Evolutionary conservation across 2,888 invertebrate genomes (phyloP), one percentile per base, ranked within the genome.

Genomic region (Aleiodes testaceus): DNA sequence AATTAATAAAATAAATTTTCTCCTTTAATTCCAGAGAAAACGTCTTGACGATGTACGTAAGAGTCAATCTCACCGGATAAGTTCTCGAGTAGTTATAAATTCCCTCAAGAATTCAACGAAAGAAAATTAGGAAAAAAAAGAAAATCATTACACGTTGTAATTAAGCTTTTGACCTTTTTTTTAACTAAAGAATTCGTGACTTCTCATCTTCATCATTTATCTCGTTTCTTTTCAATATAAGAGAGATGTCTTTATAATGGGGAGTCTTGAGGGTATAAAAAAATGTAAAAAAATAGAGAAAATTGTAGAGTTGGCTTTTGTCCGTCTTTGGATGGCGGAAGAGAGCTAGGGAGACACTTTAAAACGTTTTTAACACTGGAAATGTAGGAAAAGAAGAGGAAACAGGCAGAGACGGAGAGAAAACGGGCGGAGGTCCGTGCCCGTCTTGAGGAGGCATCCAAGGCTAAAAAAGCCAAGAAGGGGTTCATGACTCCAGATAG

Each of bases 401-500:
- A 97, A 92, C 97, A 96, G 92, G 94, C 94, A 89, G 97, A 98
- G 89, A 97, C 97, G 90, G 98, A 98, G 91, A 94, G 97, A 92
- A 97, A 98, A 92, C 96, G 98, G 91, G 98, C 98, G 88, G 98
- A 98, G 90, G 98, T 98, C 89, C 95, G 98, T 89, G 96, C 96
- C 91, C 97, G 98, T 88, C 95, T 98, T 92, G 98, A 99, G 91
- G 98, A 98, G 89, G 97, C 97, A 90, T 97, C 97, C 89, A 96
- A 97, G 89, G 97, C 96, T 88, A 98, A 98, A 91, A 98, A 97
- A 91, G 97, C 97, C 88, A 99, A 99, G 95, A 99, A 98, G 92
- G 99, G 99, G 93, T 98, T 99, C 94, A 98, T 98, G 97, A 98
- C 99, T 87, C 98, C 98, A 74, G 98, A 99, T 91, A 97, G 99